These are phyloP conservation scores for Lepus americanus DNA, from an alignment of 2,113 vertebrate species.

Conservation along the genomic window DNA sequence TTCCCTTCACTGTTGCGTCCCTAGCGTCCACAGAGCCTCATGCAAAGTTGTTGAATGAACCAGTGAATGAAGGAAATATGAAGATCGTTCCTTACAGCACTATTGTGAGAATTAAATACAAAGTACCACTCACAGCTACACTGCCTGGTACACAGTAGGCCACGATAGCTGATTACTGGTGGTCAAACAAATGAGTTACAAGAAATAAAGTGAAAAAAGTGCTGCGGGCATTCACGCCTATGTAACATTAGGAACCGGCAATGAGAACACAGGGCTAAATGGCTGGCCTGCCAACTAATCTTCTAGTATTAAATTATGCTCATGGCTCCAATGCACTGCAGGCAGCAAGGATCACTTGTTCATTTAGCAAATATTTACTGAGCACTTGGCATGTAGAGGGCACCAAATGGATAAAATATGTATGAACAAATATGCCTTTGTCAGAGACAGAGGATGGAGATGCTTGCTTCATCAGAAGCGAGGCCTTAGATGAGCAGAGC, in stretches of 20 bases:
- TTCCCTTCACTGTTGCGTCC: not conserved
- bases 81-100: not conserved
- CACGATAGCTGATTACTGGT: not conserved
- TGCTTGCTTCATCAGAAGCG: not conserved
- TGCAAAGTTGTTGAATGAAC: not conserved
- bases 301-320: not conserved
- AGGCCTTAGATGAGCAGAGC: not conserved
- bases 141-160: not conserved
- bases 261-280: not conserved
- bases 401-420: not conserved
- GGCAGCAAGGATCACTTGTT: conserved; percentile 4
- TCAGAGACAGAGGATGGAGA: not conserved
- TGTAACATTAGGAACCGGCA: not conserved
- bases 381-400: not conserved
- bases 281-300: conserved; percentile 8
- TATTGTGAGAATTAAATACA: not conserved
- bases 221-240: too few species aligned
- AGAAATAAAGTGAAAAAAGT: not conserved
- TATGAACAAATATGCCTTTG: not conserved
- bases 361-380: conserved; percentile 4
- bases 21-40: not conserved
- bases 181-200: not conserved
- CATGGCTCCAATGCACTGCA: not conserved
- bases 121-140: not conserved
- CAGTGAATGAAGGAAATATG: not conserved